These are phyloP conservation scores for Protobothrops flavoviridis DNA, from an alignment of 2,113 vertebrate genomes.

Conservation along the genomic window DNA sequence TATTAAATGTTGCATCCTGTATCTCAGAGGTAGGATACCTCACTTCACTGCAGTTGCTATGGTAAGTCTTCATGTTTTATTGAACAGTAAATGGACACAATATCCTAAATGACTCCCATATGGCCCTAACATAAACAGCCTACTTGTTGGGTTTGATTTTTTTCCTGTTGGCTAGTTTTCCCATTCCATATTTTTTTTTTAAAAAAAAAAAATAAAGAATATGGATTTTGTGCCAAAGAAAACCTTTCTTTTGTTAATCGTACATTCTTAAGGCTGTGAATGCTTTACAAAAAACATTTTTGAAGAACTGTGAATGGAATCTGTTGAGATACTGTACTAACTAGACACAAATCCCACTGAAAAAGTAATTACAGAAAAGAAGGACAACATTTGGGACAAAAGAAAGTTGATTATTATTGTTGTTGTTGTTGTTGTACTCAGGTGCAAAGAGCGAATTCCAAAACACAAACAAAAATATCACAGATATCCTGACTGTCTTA, in stretches of 20 bases:
- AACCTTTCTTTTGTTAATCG: background rate
- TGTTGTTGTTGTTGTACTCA: too few relatives aligned
- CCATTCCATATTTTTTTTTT: background rate
- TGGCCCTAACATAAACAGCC: slow-evolving; percentile 37
- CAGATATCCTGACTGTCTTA: background rate
- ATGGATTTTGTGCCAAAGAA: slow-evolving; percentile 22
- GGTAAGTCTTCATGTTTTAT: slow-evolving; percentile 68
- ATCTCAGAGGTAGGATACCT: slow-evolving; percentile 34
- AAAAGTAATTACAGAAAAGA: background rate
- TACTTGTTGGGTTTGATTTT: background rate
- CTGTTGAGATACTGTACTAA: background rate
- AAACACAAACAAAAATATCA: background rate
- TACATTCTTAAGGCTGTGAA: background rate
- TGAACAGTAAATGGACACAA: slow-evolving; percentile 63
- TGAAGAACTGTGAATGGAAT: slow-evolving; percentile 2
- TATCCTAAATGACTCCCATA: slow-evolving; percentile 47
- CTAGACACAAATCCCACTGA: background rate
- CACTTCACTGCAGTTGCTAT: slow-evolving; percentile 62
- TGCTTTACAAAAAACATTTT: background rate
- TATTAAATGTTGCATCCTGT: slow-evolving; percentile 46
- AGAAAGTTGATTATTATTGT: background rate
- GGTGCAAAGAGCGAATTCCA: background rate
- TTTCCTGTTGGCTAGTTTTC: slow-evolving; percentile 8
- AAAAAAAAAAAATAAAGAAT: background rate
- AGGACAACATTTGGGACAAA: background rate